phyloP scores from a whole-genome alignment of 2,888 invertebrate species.

The Lasius fuliginosus region DNA sequence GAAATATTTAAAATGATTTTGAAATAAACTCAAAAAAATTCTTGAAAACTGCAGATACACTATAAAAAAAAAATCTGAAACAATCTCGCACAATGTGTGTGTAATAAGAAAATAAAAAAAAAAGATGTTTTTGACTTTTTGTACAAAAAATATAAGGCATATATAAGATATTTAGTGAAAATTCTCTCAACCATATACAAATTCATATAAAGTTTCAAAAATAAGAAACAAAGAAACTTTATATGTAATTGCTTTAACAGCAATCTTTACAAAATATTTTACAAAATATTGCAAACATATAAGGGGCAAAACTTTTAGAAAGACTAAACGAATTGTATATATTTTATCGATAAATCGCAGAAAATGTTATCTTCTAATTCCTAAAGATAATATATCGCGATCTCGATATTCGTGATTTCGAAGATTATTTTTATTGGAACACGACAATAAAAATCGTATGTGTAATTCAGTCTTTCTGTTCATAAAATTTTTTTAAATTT shows the following conservation, averaged over 20 bases:
- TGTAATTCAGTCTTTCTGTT: slow-evolving; percentile 67
- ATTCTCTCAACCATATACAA: neutral
- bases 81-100: neutral
- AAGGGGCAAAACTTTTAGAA: slow-evolving; percentile 19
- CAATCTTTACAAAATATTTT: slow-evolving; percentile 23
- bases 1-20: neutral
- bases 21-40: neutral
- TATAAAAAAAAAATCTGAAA: neutral
- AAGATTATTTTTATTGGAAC: slow-evolving; percentile 40
- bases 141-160: slow-evolving; percentile 2
- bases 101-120: neutral
- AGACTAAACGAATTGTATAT: slow-evolving; percentile 19
- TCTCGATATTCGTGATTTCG: slow-evolving; percentile 7
- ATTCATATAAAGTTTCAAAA: neutral
- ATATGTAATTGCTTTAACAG: neutral
- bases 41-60: neutral
- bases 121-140: neutral
- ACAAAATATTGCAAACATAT: slow-evolving; percentile 43
- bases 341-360: slow-evolving; percentile 23
- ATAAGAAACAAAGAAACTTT: neutral
- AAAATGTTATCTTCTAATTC: slow-evolving; percentile 38
- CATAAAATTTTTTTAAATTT: slow-evolving; percentile 61
- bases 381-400: slow-evolving; percentile 41
- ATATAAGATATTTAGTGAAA: neutral
- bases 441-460: slow-evolving; percentile 54